Base-by-base conservation (phyloP, 2,888 invertebrate genomes). In the Drosophila antonietae region DNA sequence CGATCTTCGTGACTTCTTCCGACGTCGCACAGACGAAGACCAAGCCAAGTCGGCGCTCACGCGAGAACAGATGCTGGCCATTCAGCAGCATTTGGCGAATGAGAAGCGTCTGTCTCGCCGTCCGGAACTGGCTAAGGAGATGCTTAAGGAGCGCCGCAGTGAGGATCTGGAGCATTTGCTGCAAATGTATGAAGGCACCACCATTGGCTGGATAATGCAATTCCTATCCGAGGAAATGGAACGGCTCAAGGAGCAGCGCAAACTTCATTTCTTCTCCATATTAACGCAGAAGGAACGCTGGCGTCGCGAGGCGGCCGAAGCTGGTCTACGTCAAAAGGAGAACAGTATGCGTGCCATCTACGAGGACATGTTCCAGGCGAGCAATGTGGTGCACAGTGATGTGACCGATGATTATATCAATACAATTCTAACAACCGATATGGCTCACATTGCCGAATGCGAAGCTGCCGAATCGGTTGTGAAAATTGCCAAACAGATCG, bases 361-460 rank as follows among this genome's bases (percentile, higher is more conserved):
- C 78, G 97, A 97, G 79, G 96, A 97, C 91, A 95, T 97, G 90
- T 97, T 97, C 90, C 95, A 95, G 91, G 95, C 96, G 93, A 94
- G 94, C 23, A 75, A 85, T 46, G 33, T 78, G 15, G 73, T 83
- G 1, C 86, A 90, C 47, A 94, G 94, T 84, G 94, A 94, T 46
- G 94, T 94, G 0, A 94, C 95, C 0, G 94, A 95, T 68, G 91
- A 94, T 7, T 96, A 95, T 88, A 92, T 96, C 46, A 94, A 95
- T 78, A 94, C 94, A 75, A 94, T 96, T 10, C 93, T 96, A 14
- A 93, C 94, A 7, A 94, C 94, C 67, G 94, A 95, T 15, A 93
- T 95, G 73, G 94, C 95, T 28, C 93, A 94, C 73, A 93, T 94
- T 3, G 94, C 95, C 0, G 94, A 94, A 18, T 91, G 93, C 23